Conservation (phyloP, 2,113 vertebrate species). For the Phocoena phocoena region DNA sequence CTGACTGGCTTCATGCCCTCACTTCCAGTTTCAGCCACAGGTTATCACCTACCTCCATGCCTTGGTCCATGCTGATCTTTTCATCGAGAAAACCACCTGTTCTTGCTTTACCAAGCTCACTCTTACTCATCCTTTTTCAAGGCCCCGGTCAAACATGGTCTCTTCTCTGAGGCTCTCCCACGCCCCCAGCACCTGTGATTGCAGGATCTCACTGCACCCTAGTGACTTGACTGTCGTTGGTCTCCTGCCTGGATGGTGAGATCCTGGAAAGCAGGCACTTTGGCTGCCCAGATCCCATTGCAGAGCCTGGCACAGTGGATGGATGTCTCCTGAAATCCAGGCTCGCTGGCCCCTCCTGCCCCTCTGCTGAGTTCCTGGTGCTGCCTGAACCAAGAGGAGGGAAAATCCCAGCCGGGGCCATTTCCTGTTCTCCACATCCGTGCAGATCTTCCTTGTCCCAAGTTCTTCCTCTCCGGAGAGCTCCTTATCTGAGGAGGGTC, state of each 20-base stretch:
- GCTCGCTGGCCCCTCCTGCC: background rate
- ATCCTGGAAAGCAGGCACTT: background rate
- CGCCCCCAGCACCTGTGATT: background rate
- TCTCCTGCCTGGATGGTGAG: background rate
- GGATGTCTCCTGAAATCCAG: background rate
- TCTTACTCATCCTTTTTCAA: background rate
- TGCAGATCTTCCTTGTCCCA: slow-evolving; percentile 32
- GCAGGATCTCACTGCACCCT: background rate
- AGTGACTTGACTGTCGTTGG: background rate
- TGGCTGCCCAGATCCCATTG: background rate
- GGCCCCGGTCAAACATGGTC: background rate
- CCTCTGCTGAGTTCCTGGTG: background rate
- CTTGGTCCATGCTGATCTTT: background rate
- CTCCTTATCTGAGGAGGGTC: slow-evolving; percentile 34
- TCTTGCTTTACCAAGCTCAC: background rate
- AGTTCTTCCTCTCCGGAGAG: slow-evolving; percentile 56
- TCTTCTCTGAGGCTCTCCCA: background rate
- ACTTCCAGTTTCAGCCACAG: background rate
- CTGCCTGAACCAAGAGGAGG: background rate
- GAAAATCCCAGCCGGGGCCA: slow-evolving; percentile 32
- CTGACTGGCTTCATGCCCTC: background rate
- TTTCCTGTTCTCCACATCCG: slow-evolving; percentile 48
- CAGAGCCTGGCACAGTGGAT: background rate
- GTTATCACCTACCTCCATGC: background rate
- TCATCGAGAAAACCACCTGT: background rate